A percentile compares a stretch with the other conserved stretches of the same genome.
These are phyloP conservation scores for Drosophila miranda DNA, from an alignment of 1,140 invertebrate species.

Conservation along the genomic window DNA sequence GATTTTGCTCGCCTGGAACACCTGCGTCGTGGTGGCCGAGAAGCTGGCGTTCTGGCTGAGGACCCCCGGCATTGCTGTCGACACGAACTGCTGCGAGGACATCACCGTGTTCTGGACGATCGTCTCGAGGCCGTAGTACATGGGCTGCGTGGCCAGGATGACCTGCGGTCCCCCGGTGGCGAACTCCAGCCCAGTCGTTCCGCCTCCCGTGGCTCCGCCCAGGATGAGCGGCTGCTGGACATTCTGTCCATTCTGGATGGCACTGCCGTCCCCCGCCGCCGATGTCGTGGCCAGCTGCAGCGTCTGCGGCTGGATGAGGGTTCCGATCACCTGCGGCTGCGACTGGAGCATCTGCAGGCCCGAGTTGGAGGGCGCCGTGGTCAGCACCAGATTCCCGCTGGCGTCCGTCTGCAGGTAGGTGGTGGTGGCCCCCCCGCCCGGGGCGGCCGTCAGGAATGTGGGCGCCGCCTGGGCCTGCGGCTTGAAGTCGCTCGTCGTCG, in stretches of 20 bases:
- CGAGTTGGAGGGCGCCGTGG: conserved; percentile 26
- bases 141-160: conserved; percentile 88
- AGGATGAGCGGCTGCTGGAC: conserved; percentile 67
- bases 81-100: conserved; percentile 91
- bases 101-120: conserved; percentile 93
- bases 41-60: conserved; percentile 90
- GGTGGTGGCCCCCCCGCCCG: conserved; percentile 53
- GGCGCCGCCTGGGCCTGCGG: conserved; percentile 62
- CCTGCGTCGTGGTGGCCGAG: conserved; percentile 90
- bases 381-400: conserved; percentile 72
- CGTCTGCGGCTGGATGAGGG: conserved; percentile 86
- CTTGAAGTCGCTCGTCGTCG: conserved; percentile 68
- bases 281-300: conserved; percentile 82
- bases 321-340: conserved; percentile 83
- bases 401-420: conserved; percentile 77
- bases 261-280: conserved; percentile 69
- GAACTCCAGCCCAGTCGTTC: conserved; percentile 84
- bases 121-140: conserved; percentile 91
- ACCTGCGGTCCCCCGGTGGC: conserved; percentile 87
- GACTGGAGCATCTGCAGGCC: conserved; percentile 10
- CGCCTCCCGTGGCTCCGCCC: conserved; percentile 33
- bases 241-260: conserved; percentile 83
- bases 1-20: conserved; percentile 89
- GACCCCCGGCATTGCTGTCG: conserved; percentile 89
- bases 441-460: conserved; percentile 59